Evolutionary conservation across 2,797 vertebrate species (phyloP).

Genomic region (Lagorchestes hirsutus): DNA sequence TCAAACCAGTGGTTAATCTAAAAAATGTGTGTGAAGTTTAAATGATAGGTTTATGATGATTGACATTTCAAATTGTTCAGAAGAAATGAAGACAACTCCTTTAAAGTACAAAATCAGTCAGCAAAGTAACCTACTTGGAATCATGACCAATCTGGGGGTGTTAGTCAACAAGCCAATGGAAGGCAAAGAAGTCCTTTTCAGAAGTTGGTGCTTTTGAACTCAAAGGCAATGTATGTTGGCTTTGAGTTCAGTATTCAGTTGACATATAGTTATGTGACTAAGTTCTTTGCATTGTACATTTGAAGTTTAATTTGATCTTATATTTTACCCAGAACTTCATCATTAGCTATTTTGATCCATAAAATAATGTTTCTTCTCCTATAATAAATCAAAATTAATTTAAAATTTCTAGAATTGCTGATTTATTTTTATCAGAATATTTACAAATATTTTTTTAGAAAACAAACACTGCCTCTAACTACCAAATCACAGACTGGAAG

Average conservation of each 20-base stretch:
- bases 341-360: neutral
- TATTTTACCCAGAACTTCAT: neutral
- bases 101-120: conserved; percentile 38
- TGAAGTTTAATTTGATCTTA: neutral
- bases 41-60: conserved; percentile 25
- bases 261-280: neutral
- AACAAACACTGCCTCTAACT: neutral
- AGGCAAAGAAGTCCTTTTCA: conserved; percentile 28
- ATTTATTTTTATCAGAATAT: neutral
- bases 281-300: neutral
- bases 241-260: neutral
- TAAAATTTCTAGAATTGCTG: neutral
- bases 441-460: neutral
- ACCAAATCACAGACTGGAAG: conserved; percentile 8
- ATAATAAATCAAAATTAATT: neutral
- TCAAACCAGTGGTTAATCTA: conserved; percentile 19
- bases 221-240: neutral
- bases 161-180: neutral
- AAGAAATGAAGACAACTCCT: neutral
- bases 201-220: neutral
- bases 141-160: conserved; percentile 17
- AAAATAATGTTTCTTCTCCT: neutral
- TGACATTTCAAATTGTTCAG: conserved; percentile 35
- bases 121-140: conserved; percentile 18
- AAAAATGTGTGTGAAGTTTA: conserved; percentile 18